phyloP scores from a whole-genome alignment of 2,888 invertebrate genomes.

The Stramonita haemastoma region DNA sequence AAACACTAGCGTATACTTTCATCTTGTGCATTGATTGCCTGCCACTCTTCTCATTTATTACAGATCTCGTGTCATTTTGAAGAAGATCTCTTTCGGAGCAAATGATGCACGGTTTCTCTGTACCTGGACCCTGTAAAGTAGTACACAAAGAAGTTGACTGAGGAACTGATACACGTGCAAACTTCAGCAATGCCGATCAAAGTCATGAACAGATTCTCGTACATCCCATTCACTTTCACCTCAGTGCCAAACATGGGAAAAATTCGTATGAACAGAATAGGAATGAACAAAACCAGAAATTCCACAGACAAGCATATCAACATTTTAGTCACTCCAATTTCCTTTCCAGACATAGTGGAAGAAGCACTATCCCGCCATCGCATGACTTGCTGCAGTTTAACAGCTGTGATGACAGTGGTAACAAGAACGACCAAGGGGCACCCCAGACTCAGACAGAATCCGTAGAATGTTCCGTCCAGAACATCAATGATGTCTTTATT shows the following conservation, averaged over 20 bases:
- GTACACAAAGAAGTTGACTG: too few relatives aligned
- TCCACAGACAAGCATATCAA: constrained; percentile 28
- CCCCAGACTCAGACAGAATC: neutral
- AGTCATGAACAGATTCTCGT: neutral
- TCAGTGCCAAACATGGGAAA: neutral
- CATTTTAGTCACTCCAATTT: constrained; percentile 32
- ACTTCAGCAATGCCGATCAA: constrained; percentile 8
- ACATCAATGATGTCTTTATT: neutral
- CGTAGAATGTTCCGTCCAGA: constrained; percentile 24
- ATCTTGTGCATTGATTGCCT: too few relatives aligned
- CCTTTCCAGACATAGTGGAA: constrained; percentile 12
- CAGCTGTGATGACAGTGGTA: constrained; percentile 33
- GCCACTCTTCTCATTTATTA: too few relatives aligned
- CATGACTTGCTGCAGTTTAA: neutral
- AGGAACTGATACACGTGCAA: neutral
- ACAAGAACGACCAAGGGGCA: constrained; percentile 21
- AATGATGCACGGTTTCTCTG: too few relatives aligned
- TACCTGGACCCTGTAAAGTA: too few relatives aligned
- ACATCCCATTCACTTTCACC: neutral
- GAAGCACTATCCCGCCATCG: constrained; percentile 18
- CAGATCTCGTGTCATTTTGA: too few relatives aligned
- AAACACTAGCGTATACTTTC: too few relatives aligned
- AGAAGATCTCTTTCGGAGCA: too few relatives aligned
- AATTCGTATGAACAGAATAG: neutral
- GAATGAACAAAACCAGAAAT: constrained; percentile 29